Conservation (phyloP, 1,140 invertebrate species). For the Chironomus striatipennis region DNA sequence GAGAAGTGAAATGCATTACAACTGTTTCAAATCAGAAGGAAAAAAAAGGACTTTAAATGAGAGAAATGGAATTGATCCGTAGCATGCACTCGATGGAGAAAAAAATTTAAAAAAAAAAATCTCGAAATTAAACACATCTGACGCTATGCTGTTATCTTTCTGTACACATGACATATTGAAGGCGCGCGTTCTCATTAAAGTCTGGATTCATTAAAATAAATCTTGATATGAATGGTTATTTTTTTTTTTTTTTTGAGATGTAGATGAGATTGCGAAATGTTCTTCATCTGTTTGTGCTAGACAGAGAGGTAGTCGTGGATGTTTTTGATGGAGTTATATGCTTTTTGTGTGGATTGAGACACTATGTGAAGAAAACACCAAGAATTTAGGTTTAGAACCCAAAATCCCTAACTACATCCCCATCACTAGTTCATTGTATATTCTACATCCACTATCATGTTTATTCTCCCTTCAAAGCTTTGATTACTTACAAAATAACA, state of each 20-base stretch:
- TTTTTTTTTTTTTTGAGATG: not conserved
- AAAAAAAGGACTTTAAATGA: not conserved
- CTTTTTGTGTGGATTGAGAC: too few relatives aligned
- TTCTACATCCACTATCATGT: not conserved
- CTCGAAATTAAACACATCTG: too few relatives aligned
- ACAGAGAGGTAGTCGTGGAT: too few relatives aligned
- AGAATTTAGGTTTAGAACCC: too few relatives aligned
- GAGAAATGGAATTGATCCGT: not conserved
- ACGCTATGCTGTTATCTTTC: too few relatives aligned
- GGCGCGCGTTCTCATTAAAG: not conserved
- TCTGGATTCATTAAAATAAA: not conserved
- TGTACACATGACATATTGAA: not conserved
- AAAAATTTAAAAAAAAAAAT: too few relatives aligned
- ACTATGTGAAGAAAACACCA: too few relatives aligned
- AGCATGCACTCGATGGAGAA: not conserved
- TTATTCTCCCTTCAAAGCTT: not conserved
- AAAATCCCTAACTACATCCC: too few relatives aligned
- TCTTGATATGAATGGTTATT: not conserved
- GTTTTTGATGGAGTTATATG: too few relatives aligned
- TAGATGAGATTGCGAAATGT: too few relatives aligned
- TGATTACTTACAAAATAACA: not conserved
- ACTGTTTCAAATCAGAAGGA: slow-evolving; percentile 2
- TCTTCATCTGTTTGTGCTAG: too few relatives aligned
- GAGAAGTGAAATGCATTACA: not conserved
- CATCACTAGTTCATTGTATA: too few relatives aligned